These are phyloP conservation scores for Heliconius ismenius DNA, from an alignment of 2,888 invertebrate genomes.

Conservation along the genomic window DNA sequence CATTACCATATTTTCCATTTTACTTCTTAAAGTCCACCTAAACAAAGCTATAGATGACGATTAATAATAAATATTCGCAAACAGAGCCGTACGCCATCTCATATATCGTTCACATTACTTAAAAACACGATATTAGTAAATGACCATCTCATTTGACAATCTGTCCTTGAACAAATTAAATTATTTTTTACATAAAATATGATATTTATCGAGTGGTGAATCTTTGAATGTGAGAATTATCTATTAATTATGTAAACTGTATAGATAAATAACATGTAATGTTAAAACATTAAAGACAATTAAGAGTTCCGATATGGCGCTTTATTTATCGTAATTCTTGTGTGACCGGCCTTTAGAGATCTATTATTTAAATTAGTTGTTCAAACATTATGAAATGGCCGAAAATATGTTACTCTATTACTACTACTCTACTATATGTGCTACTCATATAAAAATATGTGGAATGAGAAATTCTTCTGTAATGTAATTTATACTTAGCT, in stretches of 20 bases:
- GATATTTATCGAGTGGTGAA: constrained; percentile 16
- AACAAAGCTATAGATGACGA: neutral
- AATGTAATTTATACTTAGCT: neutral
- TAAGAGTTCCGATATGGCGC: constrained; percentile 18
- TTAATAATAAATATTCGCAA: neutral
- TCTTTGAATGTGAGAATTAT: constrained; percentile 17
- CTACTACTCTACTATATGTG: no score
- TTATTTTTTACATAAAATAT: neutral
- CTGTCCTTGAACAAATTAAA: constrained; percentile 21
- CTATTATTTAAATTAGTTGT: constrained; percentile 9
- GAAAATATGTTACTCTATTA: constrained; percentile 7
- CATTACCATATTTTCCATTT: neutral
- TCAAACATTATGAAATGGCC: neutral
- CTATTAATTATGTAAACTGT: constrained; percentile 23
- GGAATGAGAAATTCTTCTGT: neutral
- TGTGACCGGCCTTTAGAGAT: neutral
- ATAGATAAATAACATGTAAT: constrained; percentile 19
- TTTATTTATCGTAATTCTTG: neutral
- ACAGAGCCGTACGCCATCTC: neutral
- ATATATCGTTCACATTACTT: neutral
- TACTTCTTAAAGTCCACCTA: neutral
- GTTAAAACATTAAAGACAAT: constrained; percentile 17
- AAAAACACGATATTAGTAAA: neutral
- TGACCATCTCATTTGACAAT: constrained; percentile 1
- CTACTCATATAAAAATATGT: neutral